Evolutionary conservation across 2,113 vertebrate genomes (phyloP), one percentile per base, ranked within the genome.

Genomic region (Microtus ochrogaster): DNA sequence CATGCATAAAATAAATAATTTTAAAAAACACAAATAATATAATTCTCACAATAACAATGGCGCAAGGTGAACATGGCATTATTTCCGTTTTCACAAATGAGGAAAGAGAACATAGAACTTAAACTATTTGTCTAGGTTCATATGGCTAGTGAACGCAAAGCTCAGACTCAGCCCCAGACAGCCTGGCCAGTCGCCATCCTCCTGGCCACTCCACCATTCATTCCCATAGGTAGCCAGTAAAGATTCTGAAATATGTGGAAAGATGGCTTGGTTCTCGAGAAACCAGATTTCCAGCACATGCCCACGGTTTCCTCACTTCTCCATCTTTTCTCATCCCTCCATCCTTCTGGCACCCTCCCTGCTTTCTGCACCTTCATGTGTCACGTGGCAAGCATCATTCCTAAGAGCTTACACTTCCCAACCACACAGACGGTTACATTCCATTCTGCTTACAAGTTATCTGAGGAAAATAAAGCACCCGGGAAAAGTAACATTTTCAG

Each of bases 71-170:
- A 82, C 11, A 47, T 14, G 49, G 21, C 39, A 92, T 30, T n/a
- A 36, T 39, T 74, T 30, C 77, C 47, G 66, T 65, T 81, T 92
- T 93, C n/a, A 66, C 81, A 92, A 95, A 70, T 7, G 12, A 96
- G 49, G 41, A 95, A 92, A 84, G 3, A 33, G 30, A 90, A 74
- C 68, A 70, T 41, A 74, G 26, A 94, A 82, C 28, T 82, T 73
- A 41, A 39, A 17, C 0, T 24, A 44, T 66, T 85, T 72, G 52
- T 78, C 58, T 82, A 47, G n/a, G 30, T 82, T 68, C 85, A 88
- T 3, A n/a, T 0, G 21, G 63, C 47, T 78, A 14, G 28, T 41
- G 82, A 73, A 47, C 9, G 66, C 17, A n/a, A 76, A 85, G 76
- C 77, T 92, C 16, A 44, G 68, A 30, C 74, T 92, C 61, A 14